Percentiles rank a stretch among this genome's conserved stretches.
Evolutionary conservation across 2,888 invertebrate species (phyloP).

Genomic region (Sarcophaga variegata): DNA sequence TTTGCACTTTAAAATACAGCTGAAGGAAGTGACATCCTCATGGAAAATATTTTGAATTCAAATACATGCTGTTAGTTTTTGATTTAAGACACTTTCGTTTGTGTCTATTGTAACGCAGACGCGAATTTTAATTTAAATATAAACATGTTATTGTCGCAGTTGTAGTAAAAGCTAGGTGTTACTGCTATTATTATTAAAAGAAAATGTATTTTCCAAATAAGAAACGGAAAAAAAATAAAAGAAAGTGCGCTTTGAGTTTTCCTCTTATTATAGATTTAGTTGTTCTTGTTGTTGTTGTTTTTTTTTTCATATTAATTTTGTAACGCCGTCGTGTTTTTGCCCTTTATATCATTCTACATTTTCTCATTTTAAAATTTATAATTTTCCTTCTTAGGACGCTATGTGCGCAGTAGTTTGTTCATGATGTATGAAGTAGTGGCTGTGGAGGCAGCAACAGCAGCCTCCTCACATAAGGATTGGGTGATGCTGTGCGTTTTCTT

Average conservation of each 20-base stretch:
- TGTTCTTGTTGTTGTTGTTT: neutral
- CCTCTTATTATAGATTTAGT: neutral
- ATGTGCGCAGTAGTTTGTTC: conserved; percentile 52
- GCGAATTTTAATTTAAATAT: conserved; percentile 47
- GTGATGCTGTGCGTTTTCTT: conserved; percentile 46
- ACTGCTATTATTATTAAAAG: conserved; percentile 17
- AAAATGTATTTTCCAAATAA: too few relatives aligned
- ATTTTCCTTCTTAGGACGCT: conserved; percentile 43
- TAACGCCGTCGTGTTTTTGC: conserved; percentile 39
- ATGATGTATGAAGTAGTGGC: conserved; percentile 29
- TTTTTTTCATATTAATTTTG: conserved; percentile 31
- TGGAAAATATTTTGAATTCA: neutral
- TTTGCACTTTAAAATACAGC: neutral
- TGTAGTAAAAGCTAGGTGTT: conserved; percentile 32
- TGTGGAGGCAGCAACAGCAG: conserved; percentile 37
- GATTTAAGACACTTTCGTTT: conserved; percentile 37
- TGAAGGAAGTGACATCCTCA: neutral
- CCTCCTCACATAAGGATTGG: conserved; percentile 56
- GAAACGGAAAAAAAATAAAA: too few relatives aligned
- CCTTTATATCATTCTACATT: neutral
- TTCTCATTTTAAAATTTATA: conserved; percentile 54
- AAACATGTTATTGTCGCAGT: conserved; percentile 5
- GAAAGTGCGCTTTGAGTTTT: conserved; percentile 30
- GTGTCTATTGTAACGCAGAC: conserved; percentile 58
- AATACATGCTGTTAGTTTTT: conserved; percentile 15